phyloP scores from a whole-genome alignment of 2,797 vertebrate genomes.

The Eupleurogrammus muticus region DNA sequence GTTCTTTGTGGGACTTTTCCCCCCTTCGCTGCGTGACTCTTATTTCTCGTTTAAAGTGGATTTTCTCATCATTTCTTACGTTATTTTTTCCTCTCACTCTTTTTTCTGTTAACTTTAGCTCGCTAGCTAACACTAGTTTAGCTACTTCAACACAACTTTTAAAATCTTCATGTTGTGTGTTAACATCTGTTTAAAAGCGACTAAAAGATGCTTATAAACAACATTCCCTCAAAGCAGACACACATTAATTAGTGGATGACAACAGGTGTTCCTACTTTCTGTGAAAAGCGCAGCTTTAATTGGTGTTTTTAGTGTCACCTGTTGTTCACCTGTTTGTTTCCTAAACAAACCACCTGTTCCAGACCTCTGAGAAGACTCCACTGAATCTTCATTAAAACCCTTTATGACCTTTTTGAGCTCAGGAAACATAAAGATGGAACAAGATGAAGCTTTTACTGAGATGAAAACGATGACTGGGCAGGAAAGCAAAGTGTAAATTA shows the following conservation, averaged over 20 bases:
- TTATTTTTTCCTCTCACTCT: background rate
- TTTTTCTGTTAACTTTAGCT: conserved; percentile 22
- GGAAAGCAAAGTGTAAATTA: conserved; percentile 41
- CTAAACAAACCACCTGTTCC: background rate
- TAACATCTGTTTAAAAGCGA: background rate
- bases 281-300: too few species aligned
- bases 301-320: too few species aligned
- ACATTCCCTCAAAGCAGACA: too few species aligned
- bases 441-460: background rate
- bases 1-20: background rate
- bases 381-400: background rate
- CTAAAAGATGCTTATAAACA: background rate
- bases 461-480: conserved; percentile 44
- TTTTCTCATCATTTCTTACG: background rate
- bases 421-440: background rate
- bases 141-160: background rate
- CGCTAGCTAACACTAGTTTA: conserved; percentile 23
- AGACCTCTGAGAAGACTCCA: background rate
- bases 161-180: background rate
- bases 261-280: too few species aligned
- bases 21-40: background rate
- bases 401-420: background rate
- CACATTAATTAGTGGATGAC: too few species aligned
- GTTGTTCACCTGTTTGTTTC: too few species aligned
- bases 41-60: background rate